Base-by-base conservation (phyloP, 1,140 invertebrate species). In the Mya arenaria region DNA sequence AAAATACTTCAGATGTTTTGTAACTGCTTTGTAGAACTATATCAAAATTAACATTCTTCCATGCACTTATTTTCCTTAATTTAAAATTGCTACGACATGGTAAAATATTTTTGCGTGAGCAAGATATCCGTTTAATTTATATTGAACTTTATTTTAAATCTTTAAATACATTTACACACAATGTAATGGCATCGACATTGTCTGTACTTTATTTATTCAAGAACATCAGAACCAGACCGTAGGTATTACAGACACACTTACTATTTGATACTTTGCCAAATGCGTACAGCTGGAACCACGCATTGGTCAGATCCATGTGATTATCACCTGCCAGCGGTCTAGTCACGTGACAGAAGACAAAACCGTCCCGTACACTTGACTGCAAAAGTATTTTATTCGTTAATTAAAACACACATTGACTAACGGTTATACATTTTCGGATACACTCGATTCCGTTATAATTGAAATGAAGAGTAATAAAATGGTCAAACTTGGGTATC, bases 231-330 rank as follows among this genome's bases (percentile, higher is more conserved):
- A 30, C 32, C 32, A 17, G 23, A 19, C 23, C 23, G 1, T 23
- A 62, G 19, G 23, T 6, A 32, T 65, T 15, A n/a, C n/a, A n/a
- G n/a, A n/a, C n/a, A n/a, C 6, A 84, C 81, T 86, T 73, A 89
- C 86, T 75, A 34, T 62, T 71, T 34, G 78, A 77, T 25, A 87
- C 56, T 17, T 60, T 44, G 23, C 84, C 86, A 6, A 44, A 75
- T 19, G 83, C 83, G 34, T 87, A 89, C 15, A 89, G 69, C 56
- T 89, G 84, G 28, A 78, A 83, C 84, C 84, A 86, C 32, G 83
- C 79, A 41, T 85, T 86, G 25, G 74, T 62, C 5, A 87, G 62
- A 48, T 86, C 84, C 28, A 84, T 23, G 30, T 63, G 69, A 8
- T 63, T 37, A 23, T 82, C 58, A 17, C 83, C 80, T 41, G 65